Conservation (phyloP, 2,797 vertebrate genomes). For the Amphiprion clarkii region DNA sequence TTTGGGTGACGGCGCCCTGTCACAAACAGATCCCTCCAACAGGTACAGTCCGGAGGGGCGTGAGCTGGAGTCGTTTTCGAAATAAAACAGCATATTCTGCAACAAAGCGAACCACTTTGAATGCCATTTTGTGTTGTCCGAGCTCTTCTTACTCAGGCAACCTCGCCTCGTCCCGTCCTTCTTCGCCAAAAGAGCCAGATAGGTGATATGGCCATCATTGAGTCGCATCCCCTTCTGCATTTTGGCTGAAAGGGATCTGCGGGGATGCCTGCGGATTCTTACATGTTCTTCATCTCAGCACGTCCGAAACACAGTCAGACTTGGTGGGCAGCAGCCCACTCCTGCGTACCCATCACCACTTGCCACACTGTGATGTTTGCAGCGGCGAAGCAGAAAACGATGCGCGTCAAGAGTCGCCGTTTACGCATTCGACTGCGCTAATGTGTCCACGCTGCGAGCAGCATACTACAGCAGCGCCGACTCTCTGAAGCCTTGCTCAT, state of each 20-base stretch:
- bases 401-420: slow-evolving; percentile 36
- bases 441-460: slow-evolving; percentile 51
- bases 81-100: slow-evolving; percentile 99
- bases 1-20: slow-evolving; percentile 93
- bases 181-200: slow-evolving; percentile 95
- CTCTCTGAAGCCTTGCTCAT: slow-evolving; percentile 49
- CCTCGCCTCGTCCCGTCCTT: slow-evolving; percentile 94
- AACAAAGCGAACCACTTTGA: slow-evolving; percentile 96
- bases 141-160: slow-evolving; percentile 94
- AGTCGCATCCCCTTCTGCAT: slow-evolving; percentile 97
- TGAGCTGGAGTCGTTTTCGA: slow-evolving; percentile 96
- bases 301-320: slow-evolving; percentile 67
- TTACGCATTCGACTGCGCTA: slow-evolving; percentile 44
- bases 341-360: slow-evolving; percentile 58
- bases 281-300: slow-evolving; percentile 68
- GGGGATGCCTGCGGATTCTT: slow-evolving; percentile 63
- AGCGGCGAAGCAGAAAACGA: slow-evolving; percentile 2
- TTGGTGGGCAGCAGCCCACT: slow-evolving; percentile 73
- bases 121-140: slow-evolving; percentile 98
- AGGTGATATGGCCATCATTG: slow-evolving; percentile 95
- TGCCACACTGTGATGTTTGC: slow-evolving; percentile 44
- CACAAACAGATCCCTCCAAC: slow-evolving; percentile 95
- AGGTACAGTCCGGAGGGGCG: slow-evolving; percentile 96
- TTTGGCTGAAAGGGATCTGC: slow-evolving; percentile 64
- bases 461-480: slow-evolving; percentile 42